Conservation (phyloP, 2,888 invertebrate genomes). For the Heliconius aoede region DNA sequence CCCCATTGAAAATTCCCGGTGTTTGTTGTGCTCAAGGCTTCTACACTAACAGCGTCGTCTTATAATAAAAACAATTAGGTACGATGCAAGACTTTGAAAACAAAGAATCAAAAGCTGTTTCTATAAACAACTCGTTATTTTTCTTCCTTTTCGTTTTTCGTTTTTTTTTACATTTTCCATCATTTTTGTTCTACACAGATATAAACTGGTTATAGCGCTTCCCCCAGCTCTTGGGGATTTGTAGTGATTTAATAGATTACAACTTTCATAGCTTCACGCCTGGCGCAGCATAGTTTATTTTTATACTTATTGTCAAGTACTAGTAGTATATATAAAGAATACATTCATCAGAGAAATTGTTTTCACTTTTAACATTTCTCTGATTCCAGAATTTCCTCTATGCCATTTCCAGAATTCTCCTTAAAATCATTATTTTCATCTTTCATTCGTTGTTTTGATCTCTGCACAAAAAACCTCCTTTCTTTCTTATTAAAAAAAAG, state of each 20-base stretch:
- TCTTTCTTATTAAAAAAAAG: neutral
- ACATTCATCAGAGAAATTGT: too few species aligned
- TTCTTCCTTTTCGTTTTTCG: neutral
- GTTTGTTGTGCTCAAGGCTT: conserved; percentile 10
- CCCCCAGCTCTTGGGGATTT: neutral
- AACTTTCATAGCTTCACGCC: neutral
- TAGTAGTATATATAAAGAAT: too few species aligned
- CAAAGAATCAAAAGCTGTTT: neutral
- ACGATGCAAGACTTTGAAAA: conserved; percentile 1
- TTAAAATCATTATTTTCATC: too few species aligned
- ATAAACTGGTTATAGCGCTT: neutral
- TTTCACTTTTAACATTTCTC: too few species aligned
- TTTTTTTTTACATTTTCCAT: neutral
- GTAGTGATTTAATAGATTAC: neutral
- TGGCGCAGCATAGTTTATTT: too few species aligned
- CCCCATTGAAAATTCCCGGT: conserved; percentile 19
- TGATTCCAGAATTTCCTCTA: neutral
- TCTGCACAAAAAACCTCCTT: too few species aligned
- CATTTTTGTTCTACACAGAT: neutral
- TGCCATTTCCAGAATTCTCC: too few species aligned
- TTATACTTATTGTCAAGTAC: too few species aligned
- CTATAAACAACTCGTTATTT: neutral
- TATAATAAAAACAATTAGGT: conserved; percentile 4
- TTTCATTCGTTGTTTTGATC: too few species aligned
- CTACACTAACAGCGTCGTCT: conserved; percentile 11